phyloP scores from a whole-genome alignment of 2,113 vertebrate species.

The Erythrocercus mccallii region DNA sequence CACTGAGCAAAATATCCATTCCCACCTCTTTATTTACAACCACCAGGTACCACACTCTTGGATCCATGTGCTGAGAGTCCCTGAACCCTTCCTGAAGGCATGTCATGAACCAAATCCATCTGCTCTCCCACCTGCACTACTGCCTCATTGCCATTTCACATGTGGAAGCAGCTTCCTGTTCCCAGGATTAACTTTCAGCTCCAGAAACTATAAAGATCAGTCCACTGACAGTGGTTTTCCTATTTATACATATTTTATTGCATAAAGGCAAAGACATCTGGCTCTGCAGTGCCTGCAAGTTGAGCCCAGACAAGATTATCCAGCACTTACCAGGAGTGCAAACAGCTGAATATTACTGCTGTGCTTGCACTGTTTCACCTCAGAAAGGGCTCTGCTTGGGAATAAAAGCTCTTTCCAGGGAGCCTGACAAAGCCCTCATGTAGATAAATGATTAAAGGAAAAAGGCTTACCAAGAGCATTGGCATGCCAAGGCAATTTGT shows the following conservation, averaged over 20 bases:
- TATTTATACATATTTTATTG: conserved; percentile 3
- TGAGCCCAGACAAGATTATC: background rate
- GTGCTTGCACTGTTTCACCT: background rate
- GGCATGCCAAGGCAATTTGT: background rate
- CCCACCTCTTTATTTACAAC: background rate
- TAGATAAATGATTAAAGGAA: background rate
- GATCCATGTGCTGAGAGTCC: background rate
- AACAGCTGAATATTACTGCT: background rate
- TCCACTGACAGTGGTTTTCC: background rate
- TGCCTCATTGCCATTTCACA: background rate
- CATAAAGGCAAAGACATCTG: background rate
- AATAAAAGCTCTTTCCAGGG: background rate
- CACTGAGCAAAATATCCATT: background rate
- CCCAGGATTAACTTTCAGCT: background rate
- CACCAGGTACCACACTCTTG: background rate
- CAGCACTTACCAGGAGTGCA: background rate
- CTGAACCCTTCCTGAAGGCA: background rate
- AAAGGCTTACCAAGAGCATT: background rate
- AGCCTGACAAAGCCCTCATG: background rate
- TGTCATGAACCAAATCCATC: fast-evolving
- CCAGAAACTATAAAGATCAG: background rate
- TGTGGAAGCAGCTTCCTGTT: background rate
- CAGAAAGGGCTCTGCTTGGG: background rate
- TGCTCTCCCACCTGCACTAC: background rate
- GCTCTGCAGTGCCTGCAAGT: conserved; percentile 5